Conservation (phyloP, 2,797 vertebrate genomes). For the Perodicticus potto region DNA sequence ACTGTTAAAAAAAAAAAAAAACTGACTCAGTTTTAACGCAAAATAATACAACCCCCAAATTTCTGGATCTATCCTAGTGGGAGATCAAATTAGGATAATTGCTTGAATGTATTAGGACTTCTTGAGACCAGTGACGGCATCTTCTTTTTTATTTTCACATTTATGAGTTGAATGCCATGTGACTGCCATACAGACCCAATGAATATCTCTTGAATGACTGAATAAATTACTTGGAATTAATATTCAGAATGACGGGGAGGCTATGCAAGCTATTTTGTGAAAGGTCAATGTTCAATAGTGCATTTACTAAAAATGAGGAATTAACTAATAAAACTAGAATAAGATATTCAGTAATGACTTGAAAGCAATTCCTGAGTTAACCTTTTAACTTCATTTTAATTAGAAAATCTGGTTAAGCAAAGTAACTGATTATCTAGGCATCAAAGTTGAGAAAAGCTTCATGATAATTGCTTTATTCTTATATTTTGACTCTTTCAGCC, state of each 20-base stretch:
- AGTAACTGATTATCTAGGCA: background rate
- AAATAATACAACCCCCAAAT: background rate
- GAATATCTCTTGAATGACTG: slow-evolving; percentile 7
- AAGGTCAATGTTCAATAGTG: slow-evolving; percentile 62
- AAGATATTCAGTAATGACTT: slow-evolving; percentile 58
- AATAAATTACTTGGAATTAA: slow-evolving; percentile 56
- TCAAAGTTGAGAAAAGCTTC: background rate
- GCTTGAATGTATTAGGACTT: background rate
- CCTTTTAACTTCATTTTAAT: slow-evolving; percentile 64
- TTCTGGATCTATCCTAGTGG: background rate
- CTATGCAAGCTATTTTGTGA: background rate
- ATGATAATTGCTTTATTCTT: slow-evolving; percentile 3
- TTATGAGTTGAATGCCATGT: background rate
- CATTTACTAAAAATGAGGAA: slow-evolving; percentile 64
- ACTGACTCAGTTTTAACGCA: background rate
- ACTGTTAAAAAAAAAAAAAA: background rate
- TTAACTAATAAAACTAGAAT: slow-evolving; percentile 65
- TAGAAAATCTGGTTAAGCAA: slow-evolving; percentile 60
- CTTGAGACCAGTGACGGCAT: background rate
- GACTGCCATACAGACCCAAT: background rate
- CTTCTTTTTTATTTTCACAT: slow-evolving; percentile 16
- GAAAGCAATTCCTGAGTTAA: slow-evolving; percentile 66
- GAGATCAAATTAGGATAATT: background rate
- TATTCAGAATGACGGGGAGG: slow-evolving; percentile 46
- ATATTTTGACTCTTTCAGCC: background rate